Conservation (phyloP, 1,140 invertebrate species). For the Gonioctena quinquepunctata region DNA sequence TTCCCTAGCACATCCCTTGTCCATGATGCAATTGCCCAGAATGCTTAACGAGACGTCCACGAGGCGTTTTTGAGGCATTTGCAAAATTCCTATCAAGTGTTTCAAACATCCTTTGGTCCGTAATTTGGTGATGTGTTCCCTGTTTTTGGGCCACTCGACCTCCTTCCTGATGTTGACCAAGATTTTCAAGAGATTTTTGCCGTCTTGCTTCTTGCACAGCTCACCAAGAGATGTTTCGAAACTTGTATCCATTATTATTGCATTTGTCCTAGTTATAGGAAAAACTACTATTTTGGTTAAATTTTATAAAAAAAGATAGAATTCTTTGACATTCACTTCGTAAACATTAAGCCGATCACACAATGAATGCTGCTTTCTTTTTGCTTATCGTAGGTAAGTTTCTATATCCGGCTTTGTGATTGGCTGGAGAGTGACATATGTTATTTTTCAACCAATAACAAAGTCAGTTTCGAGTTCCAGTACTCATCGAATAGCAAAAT, state of each 20-base stretch:
- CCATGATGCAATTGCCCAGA: constrained; percentile 63
- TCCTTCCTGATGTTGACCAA: constrained; percentile 43
- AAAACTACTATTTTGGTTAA: background rate
- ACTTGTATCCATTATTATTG: background rate
- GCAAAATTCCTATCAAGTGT: constrained; percentile 41
- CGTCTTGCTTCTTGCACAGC: background rate
- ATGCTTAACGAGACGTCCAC: constrained; percentile 62
- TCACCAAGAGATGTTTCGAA: background rate
- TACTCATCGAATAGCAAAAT: too few relatives aligned
- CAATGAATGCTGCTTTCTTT: too few relatives aligned
- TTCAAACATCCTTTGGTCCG: constrained; percentile 39
- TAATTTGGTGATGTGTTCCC: constrained; percentile 36
- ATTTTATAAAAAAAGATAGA: too few relatives aligned
- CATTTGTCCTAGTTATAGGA: background rate
- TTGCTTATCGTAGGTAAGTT: too few relatives aligned
- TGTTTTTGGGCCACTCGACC: constrained; percentile 43
- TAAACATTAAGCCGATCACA: too few relatives aligned
- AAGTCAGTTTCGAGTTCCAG: too few relatives aligned
- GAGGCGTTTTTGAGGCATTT: constrained; percentile 55
- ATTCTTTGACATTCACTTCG: too few relatives aligned
- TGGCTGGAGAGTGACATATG: too few relatives aligned
- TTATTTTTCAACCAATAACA: too few relatives aligned
- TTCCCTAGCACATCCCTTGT: constrained; percentile 52
- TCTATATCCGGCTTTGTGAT: too few relatives aligned
- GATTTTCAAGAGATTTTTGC: constrained; percentile 27